Base-by-base conservation (phyloP, 2,888 invertebrate genomes). In the Julus scanicus region DNA sequence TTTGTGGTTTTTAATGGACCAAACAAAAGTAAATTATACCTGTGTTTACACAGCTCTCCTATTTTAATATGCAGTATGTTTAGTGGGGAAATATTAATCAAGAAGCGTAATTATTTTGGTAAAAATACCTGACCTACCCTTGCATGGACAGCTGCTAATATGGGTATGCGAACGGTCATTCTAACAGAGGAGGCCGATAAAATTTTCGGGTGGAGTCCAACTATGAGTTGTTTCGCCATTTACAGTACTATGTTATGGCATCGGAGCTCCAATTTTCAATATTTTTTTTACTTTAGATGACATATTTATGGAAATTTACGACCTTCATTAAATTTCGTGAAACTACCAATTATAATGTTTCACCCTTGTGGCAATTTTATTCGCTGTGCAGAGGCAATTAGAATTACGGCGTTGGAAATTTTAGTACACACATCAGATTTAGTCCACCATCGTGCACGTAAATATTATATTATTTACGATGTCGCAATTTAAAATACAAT, bases 271-370 rank as follows among this genome's bases (percentile, higher is more conserved):
- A 80, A 80, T 37, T 80, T 80, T 80, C 80, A 80, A 37, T 80
- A 80, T 80, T 80, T 80, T 53, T 53, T 80, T 80, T 80, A 80
- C 80, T 37, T 80, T 15, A 15, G 80, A 80, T 80, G 80, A 80
- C 80, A 80, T 80, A 80, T 80, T 80, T 80, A 80, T 80, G 80
- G 80, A 80, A 80, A 80, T 80, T 80, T 80, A 80, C 80, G 80
- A 80, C 80, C 80, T 80, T 80, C 80, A 80, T 80, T 80, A 80
- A 80, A 80, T 80, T 80, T 80, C 80, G 80, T 80, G 80, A 80
- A 80, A 80, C 29, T 80, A 37, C 80, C 80, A 80, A 80, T 80
- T 80, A 80, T 80, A 80, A 80, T 80, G 80, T 80, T 80, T 80
- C 80, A 80, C 80, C 37, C 80, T 80, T 29, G 80, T 80, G 80